A percentile compares a stretch with the other conserved stretches of the same genome.
Evolutionary conservation across 1,140 invertebrate species (phyloP).

Genomic region (Spodoptera litura): DNA sequence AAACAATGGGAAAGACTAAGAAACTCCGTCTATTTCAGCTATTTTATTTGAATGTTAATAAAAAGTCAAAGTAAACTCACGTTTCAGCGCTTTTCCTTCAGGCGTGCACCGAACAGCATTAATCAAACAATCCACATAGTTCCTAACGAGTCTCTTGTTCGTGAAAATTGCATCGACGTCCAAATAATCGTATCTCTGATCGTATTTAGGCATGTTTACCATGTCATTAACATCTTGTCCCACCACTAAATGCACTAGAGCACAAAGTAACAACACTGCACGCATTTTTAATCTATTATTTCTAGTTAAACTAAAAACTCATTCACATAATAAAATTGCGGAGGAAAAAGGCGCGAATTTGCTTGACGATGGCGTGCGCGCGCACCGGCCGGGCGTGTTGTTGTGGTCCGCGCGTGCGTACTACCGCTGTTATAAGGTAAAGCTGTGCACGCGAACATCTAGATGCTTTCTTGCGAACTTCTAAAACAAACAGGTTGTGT

Average conservation of each 20-base stretch:
- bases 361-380: constrained; percentile 58
- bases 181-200: constrained; percentile 86
- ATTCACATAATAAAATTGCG: constrained; percentile 51
- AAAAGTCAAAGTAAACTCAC: constrained; percentile 76
- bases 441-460: constrained; percentile 37
- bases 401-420: constrained; percentile 59
- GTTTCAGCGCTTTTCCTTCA: constrained; percentile 86
- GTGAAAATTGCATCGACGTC: constrained; percentile 86
- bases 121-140: constrained; percentile 87
- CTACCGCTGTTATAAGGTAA: constrained; percentile 57
- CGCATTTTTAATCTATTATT: constrained; percentile 65
- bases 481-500: constrained; percentile 37
- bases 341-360: constrained; percentile 49
- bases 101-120: constrained; percentile 86
- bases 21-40: too few species aligned
- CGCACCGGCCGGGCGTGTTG: constrained; percentile 54
- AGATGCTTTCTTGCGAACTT: constrained; percentile 52
- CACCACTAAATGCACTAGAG: constrained; percentile 61
- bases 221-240: constrained; percentile 74
- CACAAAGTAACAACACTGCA: constrained; percentile 70
- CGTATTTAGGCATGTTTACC: constrained; percentile 80
- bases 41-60: background rate
- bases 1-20: too few species aligned
- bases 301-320: constrained; percentile 33
- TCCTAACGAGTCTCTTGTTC: constrained; percentile 86